These are phyloP conservation scores for Lissonota sp. DNA, from an alignment of 2,888 invertebrate genomes.

Conservation along the genomic window DNA sequence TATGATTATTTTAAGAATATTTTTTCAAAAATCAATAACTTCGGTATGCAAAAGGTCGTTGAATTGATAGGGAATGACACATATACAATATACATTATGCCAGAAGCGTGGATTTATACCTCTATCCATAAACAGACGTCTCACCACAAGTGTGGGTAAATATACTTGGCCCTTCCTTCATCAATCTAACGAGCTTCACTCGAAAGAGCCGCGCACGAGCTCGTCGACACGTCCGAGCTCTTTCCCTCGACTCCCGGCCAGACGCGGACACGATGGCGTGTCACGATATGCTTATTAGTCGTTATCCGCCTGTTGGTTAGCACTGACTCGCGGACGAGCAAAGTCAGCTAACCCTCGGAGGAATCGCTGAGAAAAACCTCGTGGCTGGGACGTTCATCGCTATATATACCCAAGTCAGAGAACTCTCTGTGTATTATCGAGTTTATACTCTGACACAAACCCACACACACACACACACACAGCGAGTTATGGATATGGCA, in stretches of 20 bases:
- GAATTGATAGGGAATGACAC: too few species aligned
- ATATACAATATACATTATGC: slow-evolving; percentile 34
- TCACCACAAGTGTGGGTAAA: slow-evolving; percentile 37
- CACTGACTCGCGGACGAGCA: slow-evolving; percentile 14
- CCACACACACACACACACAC: too few species aligned
- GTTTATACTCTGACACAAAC: not conserved
- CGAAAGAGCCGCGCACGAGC: slow-evolving; percentile 4
- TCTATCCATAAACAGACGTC: not conserved
- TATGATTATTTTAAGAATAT: too few species aligned
- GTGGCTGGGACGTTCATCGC: too few species aligned
- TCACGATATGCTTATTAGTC: slow-evolving; percentile 67
- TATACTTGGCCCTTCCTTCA: slow-evolving; percentile 70
- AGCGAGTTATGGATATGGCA: slow-evolving; percentile 14
- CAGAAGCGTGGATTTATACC: slow-evolving; percentile 26
- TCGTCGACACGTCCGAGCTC: not conserved
- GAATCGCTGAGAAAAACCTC: not conserved
- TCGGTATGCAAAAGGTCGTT: too few species aligned
- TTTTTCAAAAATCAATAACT: too few species aligned
- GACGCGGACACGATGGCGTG: slow-evolving; percentile 72
- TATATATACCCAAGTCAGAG: too few species aligned
- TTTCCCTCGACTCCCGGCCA: slow-evolving; percentile 36
- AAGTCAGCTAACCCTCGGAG: too few species aligned
- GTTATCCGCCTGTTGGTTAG: slow-evolving; percentile 62
- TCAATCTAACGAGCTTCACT: slow-evolving; percentile 79
- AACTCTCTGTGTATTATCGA: too few species aligned